These are phyloP conservation scores for Enteromius afrohamiltoni DNA, from an alignment of 2,797 vertebrate species.

Conservation along the genomic window DNA sequence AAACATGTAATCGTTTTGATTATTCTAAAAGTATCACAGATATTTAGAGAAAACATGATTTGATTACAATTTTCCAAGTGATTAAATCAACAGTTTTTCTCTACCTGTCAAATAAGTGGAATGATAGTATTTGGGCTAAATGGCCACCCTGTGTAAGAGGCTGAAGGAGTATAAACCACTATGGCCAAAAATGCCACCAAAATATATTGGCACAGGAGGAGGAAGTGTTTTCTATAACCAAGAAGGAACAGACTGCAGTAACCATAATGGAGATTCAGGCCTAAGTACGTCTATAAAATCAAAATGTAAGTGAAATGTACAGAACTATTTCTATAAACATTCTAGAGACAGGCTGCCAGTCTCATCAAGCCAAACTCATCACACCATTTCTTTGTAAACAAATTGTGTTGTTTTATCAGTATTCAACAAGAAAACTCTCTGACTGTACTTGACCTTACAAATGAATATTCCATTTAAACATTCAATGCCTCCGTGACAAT, in stretches of 20 bases:
- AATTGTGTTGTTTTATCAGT: background rate
- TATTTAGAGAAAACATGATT: background rate
- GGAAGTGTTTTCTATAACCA: background rate
- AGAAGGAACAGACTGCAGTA: background rate
- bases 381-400: background rate
- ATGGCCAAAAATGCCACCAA: background rate
- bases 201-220: background rate
- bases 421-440: background rate
- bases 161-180: background rate
- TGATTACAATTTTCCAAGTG: background rate
- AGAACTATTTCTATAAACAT: background rate
- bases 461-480: background rate
- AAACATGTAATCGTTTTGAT: background rate
- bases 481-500: background rate
- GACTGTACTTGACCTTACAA: background rate
- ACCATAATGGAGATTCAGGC: background rate
- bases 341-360: no score
- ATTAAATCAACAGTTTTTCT: background rate
- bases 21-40: background rate
- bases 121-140: background rate
- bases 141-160: background rate
- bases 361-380: background rate
- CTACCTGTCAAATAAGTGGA: background rate
- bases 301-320: background rate
- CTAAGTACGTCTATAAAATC: background rate